These are phyloP conservation scores for Rhyacichthys aspro DNA, from an alignment of 2,797 vertebrate genomes.

Conservation along the genomic window DNA sequence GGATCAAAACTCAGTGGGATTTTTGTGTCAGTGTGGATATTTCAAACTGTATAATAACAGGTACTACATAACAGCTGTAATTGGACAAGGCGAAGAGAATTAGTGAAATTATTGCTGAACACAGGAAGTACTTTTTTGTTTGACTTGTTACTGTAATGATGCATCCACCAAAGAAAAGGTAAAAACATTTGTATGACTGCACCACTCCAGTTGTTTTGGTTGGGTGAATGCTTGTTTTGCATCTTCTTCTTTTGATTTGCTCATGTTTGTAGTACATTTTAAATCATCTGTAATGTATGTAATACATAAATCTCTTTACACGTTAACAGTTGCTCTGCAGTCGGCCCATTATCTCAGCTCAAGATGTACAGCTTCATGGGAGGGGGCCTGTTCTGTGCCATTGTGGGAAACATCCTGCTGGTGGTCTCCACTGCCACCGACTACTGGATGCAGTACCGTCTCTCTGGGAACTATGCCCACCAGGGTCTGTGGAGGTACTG, in stretches of 20 bases:
- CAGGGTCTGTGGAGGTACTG: conserved; percentile 92
- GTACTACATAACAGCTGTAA: conserved; percentile 27
- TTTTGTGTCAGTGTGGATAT: conserved; percentile 6
- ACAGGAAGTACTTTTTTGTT: not conserved
- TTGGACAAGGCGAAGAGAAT: conserved; percentile 26
- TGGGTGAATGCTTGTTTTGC: no score
- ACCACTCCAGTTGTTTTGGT: no score
- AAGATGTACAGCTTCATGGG: conserved; percentile 93
- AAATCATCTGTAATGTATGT: no score
- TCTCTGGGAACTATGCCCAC: conserved; percentile 87
- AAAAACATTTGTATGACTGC: conserved; percentile 22
- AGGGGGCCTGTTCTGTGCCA: conserved; percentile 89
- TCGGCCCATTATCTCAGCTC: conserved; percentile 60
- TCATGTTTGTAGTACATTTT: no score
- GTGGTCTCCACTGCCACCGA: conserved; percentile 88
- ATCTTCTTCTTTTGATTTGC: no score
- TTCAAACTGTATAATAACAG: conserved; percentile 20
- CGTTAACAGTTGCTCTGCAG: conserved; percentile 50
- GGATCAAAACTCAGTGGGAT: conserved; percentile 23
- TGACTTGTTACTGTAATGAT: conserved; percentile 24
- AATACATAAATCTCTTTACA: not conserved
- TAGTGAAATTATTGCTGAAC: conserved; percentile 41
- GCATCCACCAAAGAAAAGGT: conserved; percentile 53
- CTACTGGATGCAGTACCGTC: conserved; percentile 92
- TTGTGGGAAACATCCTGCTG: conserved; percentile 89